phyloP scores from a whole-genome alignment of 2,113 vertebrate genomes.

The Lanius collurio region DNA sequence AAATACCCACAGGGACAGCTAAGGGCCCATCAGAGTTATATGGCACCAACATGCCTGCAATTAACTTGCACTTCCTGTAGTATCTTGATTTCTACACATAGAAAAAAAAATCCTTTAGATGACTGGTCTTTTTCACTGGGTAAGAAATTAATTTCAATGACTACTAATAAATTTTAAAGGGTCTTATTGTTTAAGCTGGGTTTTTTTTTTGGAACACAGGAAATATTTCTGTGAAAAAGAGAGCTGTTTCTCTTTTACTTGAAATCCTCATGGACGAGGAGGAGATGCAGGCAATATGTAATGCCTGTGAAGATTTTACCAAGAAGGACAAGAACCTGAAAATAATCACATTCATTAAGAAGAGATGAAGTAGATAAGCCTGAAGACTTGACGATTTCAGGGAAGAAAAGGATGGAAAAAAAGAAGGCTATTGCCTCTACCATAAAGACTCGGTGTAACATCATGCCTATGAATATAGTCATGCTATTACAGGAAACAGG shows the following conservation, averaged over 20 bases:
- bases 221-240: conserved; percentile 12
- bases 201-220: background rate
- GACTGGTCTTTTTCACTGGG: background rate
- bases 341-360: background rate
- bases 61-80: background rate
- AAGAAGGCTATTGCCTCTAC: background rate
- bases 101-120: background rate
- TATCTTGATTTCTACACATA: background rate
- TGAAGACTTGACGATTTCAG: background rate
- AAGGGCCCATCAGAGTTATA: background rate
- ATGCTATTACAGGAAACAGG: background rate
- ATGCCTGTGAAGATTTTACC: background rate
- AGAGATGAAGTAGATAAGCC: background rate
- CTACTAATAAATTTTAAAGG: conserved; percentile 28
- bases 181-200: background rate
- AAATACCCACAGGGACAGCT: background rate
- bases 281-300: background rate
- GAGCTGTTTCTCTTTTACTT: conserved; percentile 7
- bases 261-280: background rate
- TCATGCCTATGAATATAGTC: background rate
- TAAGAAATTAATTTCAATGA: background rate
- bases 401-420: background rate
- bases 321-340: background rate
- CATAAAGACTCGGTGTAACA: background rate
- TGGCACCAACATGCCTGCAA: background rate